Evolutionary conservation across 2,888 invertebrate genomes (phyloP).

Genomic region (Lingula anatina): DNA sequence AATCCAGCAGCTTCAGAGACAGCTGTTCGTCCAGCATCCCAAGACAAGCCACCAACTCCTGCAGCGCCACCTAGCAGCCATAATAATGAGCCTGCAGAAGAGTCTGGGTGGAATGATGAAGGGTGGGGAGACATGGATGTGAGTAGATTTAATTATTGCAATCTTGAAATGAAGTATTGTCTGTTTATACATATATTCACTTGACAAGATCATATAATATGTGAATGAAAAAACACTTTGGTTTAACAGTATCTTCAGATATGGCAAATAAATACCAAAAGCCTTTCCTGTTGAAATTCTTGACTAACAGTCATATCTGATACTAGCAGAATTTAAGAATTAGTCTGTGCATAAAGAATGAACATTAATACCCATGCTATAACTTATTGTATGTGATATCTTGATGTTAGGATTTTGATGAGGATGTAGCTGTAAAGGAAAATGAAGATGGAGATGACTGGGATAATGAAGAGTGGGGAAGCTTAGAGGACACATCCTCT

Average conservation of each 20-base stretch:
- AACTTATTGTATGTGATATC: no score
- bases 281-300: neutral
- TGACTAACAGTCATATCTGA: no score
- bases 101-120: conserved; percentile 69
- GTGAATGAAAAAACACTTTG: no score
- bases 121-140: conserved; percentile 90
- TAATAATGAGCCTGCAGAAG: conserved; percentile 36
- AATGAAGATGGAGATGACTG: conserved; percentile 67
- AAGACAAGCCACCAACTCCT: no score
- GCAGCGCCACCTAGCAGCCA: no score
- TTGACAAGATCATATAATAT: no score
- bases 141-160: conserved; percentile 32
- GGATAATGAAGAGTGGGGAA: conserved; percentile 60
- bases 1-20: neutral
- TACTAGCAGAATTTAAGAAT: no score
- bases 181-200: neutral
- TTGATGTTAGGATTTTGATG: neutral
- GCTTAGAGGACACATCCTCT: conserved; percentile 17
- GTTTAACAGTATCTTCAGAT: no score
- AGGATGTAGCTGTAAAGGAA: neutral
- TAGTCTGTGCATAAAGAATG: no score
- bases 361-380: neutral
- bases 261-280: no score
- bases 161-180: neutral
- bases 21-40: neutral